These are phyloP conservation scores for Apocrypta bakeri DNA, from an alignment of 1,140 invertebrate species.

Conservation along the genomic window DNA sequence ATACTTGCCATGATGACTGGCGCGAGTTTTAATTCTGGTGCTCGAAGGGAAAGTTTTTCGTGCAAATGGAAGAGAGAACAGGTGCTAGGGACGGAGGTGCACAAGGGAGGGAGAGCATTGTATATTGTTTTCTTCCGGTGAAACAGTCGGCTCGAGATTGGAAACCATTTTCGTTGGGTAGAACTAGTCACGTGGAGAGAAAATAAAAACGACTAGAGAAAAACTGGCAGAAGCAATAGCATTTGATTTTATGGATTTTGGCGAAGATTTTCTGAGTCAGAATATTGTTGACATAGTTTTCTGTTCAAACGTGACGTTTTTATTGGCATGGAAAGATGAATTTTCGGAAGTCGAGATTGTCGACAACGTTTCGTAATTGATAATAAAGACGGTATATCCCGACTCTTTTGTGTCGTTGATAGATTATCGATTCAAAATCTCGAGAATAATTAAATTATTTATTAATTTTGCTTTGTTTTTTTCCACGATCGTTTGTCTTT, in stretches of 20 bases:
- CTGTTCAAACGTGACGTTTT: not conserved
- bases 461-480: not conserved
- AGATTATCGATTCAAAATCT: not conserved
- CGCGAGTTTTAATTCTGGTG: constrained; percentile 18
- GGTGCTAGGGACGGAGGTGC: not conserved
- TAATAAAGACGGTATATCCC: not conserved
- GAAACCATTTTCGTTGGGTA: not conserved
- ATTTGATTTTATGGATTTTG: not conserved
- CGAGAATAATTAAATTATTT: not conserved
- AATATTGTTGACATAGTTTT: not conserved
- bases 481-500: not conserved
- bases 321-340: not conserved
- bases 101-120: not conserved
- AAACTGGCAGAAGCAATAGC: not conserved
- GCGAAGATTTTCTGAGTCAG: not conserved
- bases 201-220: not conserved
- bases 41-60: not conserved
- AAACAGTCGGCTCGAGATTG: not conserved
- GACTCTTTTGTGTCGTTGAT: not conserved
- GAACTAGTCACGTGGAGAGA: not conserved
- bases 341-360: not conserved
- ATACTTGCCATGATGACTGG: not conserved
- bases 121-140: not conserved
- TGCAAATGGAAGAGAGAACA: not conserved
- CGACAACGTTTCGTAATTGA: not conserved